Evolutionary conservation across 1,140 invertebrate species (phyloP).

Genomic region (Tribolium castaneum): DNA sequence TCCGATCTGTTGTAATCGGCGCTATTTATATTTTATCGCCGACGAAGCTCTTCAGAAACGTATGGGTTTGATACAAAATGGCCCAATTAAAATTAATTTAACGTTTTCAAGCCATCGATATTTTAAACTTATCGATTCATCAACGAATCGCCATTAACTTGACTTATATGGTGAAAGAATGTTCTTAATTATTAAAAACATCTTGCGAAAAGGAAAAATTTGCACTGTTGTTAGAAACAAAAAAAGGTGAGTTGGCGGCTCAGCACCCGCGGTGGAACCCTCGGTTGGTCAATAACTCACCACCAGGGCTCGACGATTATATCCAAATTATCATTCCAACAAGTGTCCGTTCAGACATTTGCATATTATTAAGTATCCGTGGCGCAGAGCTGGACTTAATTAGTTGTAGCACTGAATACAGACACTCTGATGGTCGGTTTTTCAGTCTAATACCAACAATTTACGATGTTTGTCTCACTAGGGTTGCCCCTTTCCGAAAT

Average conservation of each 20-base stretch:
- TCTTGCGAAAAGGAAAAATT: not conserved
- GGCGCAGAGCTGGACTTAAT: slow-evolving; percentile 40
- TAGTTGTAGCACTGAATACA: slow-evolving; percentile 42
- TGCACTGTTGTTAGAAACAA: not conserved
- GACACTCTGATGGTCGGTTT: slow-evolving; percentile 32
- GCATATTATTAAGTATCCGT: slow-evolving; percentile 47
- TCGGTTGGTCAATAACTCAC: slow-evolving; percentile 54
- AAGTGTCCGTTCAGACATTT: slow-evolving; percentile 49
- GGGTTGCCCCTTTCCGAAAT: not conserved
- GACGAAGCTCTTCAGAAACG: slow-evolving; percentile 5
- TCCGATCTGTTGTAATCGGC: slow-evolving; percentile 23
- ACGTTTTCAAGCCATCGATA: not conserved
- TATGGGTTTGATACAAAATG: slow-evolving; percentile 1
- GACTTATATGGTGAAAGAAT: not conserved
- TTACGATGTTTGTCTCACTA: not conserved
- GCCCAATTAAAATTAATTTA: slow-evolving; percentile 25
- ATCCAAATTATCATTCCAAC: slow-evolving; percentile 54
- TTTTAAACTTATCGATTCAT: slow-evolving; percentile 1
- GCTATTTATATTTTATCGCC: slow-evolving; percentile 24
- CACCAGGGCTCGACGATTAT: slow-evolving; percentile 51
- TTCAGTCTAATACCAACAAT: slow-evolving; percentile 31
- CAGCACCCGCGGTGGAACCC: slow-evolving; percentile 40
- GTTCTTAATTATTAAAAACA: not conserved
- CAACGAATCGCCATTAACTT: not conserved
- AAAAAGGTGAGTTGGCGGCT: not conserved